phyloP scores from a whole-genome alignment of 1,140 invertebrate genomes.

The Belonocnema kinseyi region DNA sequence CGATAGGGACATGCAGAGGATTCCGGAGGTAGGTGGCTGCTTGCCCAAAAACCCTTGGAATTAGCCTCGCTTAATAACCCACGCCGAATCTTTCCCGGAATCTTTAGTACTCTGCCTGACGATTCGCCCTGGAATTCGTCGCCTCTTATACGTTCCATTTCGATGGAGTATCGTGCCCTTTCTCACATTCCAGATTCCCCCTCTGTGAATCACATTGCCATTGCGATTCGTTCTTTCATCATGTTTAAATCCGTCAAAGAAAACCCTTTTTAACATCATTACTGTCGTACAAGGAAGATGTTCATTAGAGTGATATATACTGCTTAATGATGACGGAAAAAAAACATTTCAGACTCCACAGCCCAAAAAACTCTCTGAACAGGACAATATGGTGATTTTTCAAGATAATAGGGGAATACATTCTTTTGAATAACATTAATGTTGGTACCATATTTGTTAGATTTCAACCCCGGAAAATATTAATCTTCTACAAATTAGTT shows the following conservation, averaged over 20 bases:
- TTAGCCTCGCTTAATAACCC: constrained; percentile 39
- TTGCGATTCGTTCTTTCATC: constrained; percentile 7
- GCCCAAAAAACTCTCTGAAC: no score
- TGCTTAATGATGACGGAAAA: not conserved
- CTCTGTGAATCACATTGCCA: constrained; percentile 23
- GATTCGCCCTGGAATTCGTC: constrained; percentile 34
- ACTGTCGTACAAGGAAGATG: not conserved
- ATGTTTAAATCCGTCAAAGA: not conserved
- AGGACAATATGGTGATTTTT: no score
- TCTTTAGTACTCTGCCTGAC: constrained; percentile 29
- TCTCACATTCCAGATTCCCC: constrained; percentile 24
- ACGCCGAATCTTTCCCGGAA: constrained; percentile 38
- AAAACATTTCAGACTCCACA: no score
- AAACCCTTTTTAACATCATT: not conserved
- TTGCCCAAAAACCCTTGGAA: constrained; percentile 30
- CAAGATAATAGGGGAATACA: no score
- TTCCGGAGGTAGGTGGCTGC: constrained; percentile 30
- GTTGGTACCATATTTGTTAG: no score
- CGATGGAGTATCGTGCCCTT: constrained; percentile 14
- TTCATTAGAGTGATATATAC: not conserved
- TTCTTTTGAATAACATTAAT: no score
- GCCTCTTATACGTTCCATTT: not conserved
- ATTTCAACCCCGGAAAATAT: no score
- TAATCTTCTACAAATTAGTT: no score
- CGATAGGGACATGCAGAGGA: constrained; percentile 18